Evolutionary conservation across 64 coral and sea anemone species (phyloP), one percentile per base, ranked within the genome.

Genomic region (Dendrophyllia cribrosa): DNA sequence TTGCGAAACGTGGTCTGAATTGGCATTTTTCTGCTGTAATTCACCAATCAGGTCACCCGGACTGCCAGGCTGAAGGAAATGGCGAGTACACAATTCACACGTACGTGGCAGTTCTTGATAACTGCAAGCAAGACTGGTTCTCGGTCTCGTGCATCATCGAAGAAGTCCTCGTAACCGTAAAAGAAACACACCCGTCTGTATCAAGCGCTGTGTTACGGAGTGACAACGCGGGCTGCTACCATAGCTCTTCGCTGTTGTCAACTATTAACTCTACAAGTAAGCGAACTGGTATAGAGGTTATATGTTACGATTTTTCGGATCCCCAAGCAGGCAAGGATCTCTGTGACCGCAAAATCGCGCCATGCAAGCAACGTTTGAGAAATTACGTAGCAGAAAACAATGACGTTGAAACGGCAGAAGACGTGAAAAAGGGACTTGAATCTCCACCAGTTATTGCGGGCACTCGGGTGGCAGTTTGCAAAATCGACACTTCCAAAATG

Each of bases 141-240:
- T 91, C 89, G 23, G 64, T 91, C 70, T 91, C 89, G 9, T 76
- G 83, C 68, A 92, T 92, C 56, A 72, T 86, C n/a, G 90, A 92
- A 87, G 89, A 91, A 7, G 78, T 91, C 51, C 89, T 90, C 65
- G 75, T 79, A 17, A 46, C 26, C 79, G 62, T 91, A 9, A 83
- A 91, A 83, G 89, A 72, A 58, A 58, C 67, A 10, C 89, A 91
- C 82, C 66, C 43, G 60, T 76, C 87, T 62, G 87, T 89, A 89
- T 76, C 51, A n/a, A 89, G 53, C 63, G 87, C 87, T 15, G 60
- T 89, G 23, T 51, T 89, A 70, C 46, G 67, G 63, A 49, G 51
- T 66, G 83, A 71, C 66, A 55, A 55, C n/a, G 83, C 43, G 0
- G 59, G 59, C 43, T 86, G 83, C 62, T 66, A 86, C 46, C 83